Conservation (phyloP, 2,797 vertebrate genomes). For the Melopsittacus undulatus region DNA sequence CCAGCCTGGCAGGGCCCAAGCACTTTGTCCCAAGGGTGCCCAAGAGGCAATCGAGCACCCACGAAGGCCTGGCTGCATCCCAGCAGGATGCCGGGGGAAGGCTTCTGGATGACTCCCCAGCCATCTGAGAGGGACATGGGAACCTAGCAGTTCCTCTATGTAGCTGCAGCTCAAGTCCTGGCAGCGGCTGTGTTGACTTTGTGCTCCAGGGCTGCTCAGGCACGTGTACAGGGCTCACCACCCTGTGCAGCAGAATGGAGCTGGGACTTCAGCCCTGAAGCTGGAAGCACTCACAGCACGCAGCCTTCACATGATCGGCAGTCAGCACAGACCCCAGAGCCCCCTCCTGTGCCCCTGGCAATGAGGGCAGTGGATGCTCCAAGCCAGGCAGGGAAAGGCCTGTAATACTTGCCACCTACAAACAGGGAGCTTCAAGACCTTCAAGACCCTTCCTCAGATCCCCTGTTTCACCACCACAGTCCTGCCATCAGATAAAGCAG, state of each 20-base stretch:
- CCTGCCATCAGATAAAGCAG: not conserved
- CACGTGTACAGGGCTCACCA: not conserved
- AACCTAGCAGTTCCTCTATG: not conserved
- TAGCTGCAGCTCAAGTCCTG: not conserved
- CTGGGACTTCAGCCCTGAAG: not conserved
- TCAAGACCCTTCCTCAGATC: not conserved
- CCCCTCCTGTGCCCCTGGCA: not conserved
- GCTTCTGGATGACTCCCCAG: not conserved
- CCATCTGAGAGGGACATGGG: rapidly evolving
- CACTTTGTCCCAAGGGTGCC: not conserved
- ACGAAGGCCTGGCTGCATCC: not conserved
- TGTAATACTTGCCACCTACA: not conserved
- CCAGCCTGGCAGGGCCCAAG: not conserved
- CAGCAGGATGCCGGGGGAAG: not conserved
- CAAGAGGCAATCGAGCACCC: not conserved
- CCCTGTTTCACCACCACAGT: not conserved
- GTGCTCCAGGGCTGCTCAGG: not conserved
- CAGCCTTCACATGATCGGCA: not conserved
- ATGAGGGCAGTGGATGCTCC: not conserved
- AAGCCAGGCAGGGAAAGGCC: not conserved
- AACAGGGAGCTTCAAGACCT: not conserved
- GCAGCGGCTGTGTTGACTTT: not conserved
- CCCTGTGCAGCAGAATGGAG: not conserved
- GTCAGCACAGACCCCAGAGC: not conserved
- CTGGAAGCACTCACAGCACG: not conserved